Base-by-base conservation (phyloP, 2,113 vertebrate species). In the Epinephelus fuscoguttatus region DNA sequence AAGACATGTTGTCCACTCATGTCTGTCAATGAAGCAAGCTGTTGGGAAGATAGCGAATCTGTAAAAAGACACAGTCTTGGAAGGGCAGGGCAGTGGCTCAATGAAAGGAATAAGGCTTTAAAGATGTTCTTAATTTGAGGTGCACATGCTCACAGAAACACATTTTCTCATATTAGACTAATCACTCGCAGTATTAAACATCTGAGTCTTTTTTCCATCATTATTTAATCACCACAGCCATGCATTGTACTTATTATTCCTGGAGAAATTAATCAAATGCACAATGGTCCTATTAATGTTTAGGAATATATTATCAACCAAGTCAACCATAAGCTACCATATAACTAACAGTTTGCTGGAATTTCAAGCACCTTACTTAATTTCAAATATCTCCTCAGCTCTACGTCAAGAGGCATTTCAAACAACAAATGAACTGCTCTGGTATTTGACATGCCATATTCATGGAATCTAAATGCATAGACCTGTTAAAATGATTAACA, bases 1-100 rank as follows among this genome's bases (percentile, higher is more conserved):
- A 45, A 85, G 82, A 90, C 63, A 78, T 42, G 6, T 40, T 76
- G 72, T 89, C 79, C 88, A 87, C 92, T 93, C 25, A 23, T 25
- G 53, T 40, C 81, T 93, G 90, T 94, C 93, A 90, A 1, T 59
- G 37, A 52, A 69, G 60, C 74, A 66, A 78, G 77, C 79, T 74
- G 90, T 90, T 23, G 53, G 69, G 71, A n/a, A 90, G 93, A 94
- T 88, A 92, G 17, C 0, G 9, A 70, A 15, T 84, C 87, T 86
- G 69, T 75, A 84, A 86, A 84, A 83, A 86, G 91, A 73, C 78
- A 69, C 25, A 74, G 75, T 53, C 59, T 66, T 56, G 45, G 70
- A 1, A 57, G 47, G 45, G 42, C 74, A 25, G 25, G 18, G 11
- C 30, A 57, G 37, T 3, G 30, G 11, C 49, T 15, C 15, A 76